Percentiles rank a stretch among this genome's conserved stretches.
Evolutionary conservation across 2,113 vertebrate genomes (phyloP).

Genomic region (Murina feae): DNA sequence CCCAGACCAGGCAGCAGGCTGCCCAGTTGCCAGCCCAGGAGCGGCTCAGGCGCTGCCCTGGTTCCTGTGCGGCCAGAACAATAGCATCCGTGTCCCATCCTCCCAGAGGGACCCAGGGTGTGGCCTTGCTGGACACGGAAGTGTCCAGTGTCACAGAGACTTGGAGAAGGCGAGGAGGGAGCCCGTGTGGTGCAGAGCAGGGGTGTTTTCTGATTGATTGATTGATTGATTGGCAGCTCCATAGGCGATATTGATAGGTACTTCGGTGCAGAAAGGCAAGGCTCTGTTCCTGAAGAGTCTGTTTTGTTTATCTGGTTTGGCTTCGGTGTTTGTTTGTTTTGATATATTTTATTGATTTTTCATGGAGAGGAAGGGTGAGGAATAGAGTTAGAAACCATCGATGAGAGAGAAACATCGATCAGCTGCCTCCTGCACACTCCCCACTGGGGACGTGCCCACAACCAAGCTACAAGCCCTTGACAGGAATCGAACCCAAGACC

Average conservation of each 20-base stretch:
- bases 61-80: constrained; percentile 28
- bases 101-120: background rate
- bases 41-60: background rate
- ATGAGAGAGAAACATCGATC: no score
- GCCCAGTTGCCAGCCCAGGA: background rate
- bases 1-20: background rate
- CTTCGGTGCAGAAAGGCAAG: background rate
- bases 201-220: background rate
- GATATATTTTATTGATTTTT: no score
- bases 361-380: no score
- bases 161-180: background rate
- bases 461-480: no score
- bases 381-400: no score
- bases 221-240: background rate
- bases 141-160: background rate
- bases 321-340: no score
- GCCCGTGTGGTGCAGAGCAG: accelerated
- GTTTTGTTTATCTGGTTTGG: background rate
- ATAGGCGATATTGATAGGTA: background rate
- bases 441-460: no score
- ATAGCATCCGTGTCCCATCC: background rate
- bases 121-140: background rate
- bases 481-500: no score
- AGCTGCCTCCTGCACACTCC: no score
- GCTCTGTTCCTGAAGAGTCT: background rate